A percentile compares a stretch with the other conserved stretches of the same genome.
These are phyloP conservation scores for Peromyscus melanophrys DNA, from an alignment of 2,797 vertebrate species.

Conservation along the genomic window DNA sequence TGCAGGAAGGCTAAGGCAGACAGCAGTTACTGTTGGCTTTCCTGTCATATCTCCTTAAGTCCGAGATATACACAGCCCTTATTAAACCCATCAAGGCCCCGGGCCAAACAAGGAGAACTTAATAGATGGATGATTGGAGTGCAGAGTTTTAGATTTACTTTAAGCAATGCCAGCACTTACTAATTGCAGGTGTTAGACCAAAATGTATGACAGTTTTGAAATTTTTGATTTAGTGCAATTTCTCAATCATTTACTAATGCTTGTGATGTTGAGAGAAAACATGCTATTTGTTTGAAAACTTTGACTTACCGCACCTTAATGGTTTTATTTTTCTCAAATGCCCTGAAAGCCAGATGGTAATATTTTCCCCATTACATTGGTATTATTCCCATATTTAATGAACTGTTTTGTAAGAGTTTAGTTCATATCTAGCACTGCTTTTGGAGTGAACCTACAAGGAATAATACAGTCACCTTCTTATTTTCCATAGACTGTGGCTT, in stretches of 20 bases:
- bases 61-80: slow-evolving; percentile 5
- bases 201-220: neutral
- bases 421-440: neutral
- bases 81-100: neutral
- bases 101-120: rapidly evolving
- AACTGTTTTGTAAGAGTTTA: neutral
- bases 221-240: slow-evolving; percentile 7
- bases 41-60: slow-evolving; percentile 81
- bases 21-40: slow-evolving; percentile 74
- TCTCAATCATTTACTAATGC: neutral
- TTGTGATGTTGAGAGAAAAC: neutral
- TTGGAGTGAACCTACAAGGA: neutral
- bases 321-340: neutral
- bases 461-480: neutral
- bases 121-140: rapidly evolving
- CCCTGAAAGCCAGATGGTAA: neutral
- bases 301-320: neutral
- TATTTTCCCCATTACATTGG: neutral
- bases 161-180: neutral
- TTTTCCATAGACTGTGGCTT: neutral
- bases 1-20: slow-evolving; percentile 54
- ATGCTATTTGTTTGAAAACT: neutral
- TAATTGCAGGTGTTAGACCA: neutral
- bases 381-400: neutral
- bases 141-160: neutral